These are phyloP conservation scores for Amyelois transitella DNA, from an alignment of 1,140 invertebrate genomes.

Conservation along the genomic window DNA sequence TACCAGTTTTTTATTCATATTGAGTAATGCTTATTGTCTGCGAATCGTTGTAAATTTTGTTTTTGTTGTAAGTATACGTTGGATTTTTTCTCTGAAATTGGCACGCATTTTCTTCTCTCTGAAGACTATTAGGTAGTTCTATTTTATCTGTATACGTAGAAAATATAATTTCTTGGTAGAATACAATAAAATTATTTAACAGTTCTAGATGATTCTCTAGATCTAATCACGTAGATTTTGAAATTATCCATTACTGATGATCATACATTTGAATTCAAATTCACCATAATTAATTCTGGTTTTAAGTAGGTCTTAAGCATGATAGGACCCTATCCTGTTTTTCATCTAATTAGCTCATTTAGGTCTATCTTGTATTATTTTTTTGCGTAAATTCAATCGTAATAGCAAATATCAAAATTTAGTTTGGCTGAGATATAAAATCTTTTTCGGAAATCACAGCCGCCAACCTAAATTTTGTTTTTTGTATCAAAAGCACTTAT, in stretches of 20 bases:
- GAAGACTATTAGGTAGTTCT: no score
- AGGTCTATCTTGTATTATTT: not conserved
- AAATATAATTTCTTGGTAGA: no score
- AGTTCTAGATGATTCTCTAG: no score
- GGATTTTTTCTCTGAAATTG: not conserved
- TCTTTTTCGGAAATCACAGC: not conserved
- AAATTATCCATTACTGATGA: no score
- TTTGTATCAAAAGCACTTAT: not conserved
- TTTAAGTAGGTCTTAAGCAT: not conserved
- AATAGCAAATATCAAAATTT: not conserved
- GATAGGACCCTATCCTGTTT: not conserved
- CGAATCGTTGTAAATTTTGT: constrained; percentile 3
- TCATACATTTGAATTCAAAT: not conserved
- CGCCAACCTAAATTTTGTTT: not conserved
- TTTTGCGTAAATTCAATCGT: not conserved
- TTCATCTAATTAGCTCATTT: not conserved
- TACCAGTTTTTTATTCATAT: constrained; percentile 1
- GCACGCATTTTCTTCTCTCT: not conserved
- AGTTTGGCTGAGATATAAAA: not conserved
- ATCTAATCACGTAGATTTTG: no score
- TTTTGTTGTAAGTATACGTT: constrained; percentile 2
- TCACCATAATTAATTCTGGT: not conserved
- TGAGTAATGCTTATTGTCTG: constrained; percentile 7
- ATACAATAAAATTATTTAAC: no score
- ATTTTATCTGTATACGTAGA: no score